Evolutionary conservation across 2,888 invertebrate species (phyloP).

Genomic region (Brachyptera risi): DNA sequence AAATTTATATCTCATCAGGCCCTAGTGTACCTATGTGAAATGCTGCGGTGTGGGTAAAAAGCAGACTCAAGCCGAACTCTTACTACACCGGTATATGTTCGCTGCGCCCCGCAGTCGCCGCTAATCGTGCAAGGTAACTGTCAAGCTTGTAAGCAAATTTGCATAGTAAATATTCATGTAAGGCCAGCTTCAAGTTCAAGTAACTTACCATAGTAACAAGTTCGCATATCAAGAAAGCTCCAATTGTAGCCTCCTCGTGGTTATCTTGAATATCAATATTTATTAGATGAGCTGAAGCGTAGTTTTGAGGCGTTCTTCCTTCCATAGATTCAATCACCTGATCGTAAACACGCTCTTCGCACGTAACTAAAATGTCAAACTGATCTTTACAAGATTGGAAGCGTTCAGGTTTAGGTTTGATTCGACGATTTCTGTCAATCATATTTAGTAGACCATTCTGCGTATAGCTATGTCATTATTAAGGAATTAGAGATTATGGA

Average conservation of each 20-base stretch:
- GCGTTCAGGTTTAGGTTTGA: constrained; percentile 89
- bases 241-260: constrained; percentile 98
- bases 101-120: no score
- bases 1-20: no score
- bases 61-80: no score
- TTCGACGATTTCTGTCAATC: constrained; percentile 93
- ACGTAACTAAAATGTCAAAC: constrained; percentile 95
- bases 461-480: constrained; percentile 65
- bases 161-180: no score
- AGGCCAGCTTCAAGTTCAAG: not conserved
- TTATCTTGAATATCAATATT: constrained; percentile 99
- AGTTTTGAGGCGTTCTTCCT: constrained; percentile 68
- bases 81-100: no score
- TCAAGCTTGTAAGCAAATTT: no score
- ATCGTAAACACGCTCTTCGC: constrained; percentile 98
- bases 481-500: constrained; percentile 1
- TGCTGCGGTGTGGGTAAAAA: no score
- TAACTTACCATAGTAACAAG: constrained; percentile 77
- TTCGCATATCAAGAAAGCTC: constrained; percentile 96
- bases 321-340: constrained; percentile 87
- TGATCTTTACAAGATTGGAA: constrained; percentile 86
- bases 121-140: no score
- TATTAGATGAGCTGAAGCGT: constrained; percentile 91
- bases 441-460: constrained; percentile 98
- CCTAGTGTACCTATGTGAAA: no score